Evolutionary conservation across 2,113 vertebrate species (phyloP), one percentile per base, ranked within the genome.

Genomic region (Coracopsis vasa): DNA sequence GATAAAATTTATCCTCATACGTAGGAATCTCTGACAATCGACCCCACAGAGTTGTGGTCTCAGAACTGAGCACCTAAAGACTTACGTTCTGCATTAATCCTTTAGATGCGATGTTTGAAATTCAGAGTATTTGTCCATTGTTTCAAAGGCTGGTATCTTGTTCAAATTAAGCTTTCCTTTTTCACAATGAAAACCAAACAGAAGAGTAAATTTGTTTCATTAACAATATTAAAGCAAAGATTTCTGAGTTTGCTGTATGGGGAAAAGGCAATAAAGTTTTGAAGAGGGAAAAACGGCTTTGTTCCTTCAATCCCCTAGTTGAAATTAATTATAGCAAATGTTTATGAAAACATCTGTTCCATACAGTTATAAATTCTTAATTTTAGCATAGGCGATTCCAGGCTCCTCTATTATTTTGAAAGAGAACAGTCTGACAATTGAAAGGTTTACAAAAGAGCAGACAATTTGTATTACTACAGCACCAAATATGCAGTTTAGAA

Each of bases 301-400:
- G 97, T 98, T 98, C 96, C 97, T 96, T 97, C 97, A 98, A 97
- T 98, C 97, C 97, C 98, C 98, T 97, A 97, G 98, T 97, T 98
- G 97, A 98, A 98, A 98, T 98, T 98, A 98, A 98, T 98, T 98
- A 98, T 97, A 98, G 97, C 97, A 98, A 98, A 98, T 98, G 98
- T 98, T 98, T 98, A 98, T 98, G 98, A 98, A 98, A 98, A 98
- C 98, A 98, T 98, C 98, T 98, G 98, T 98, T 98, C 98, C 97
- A 97, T 92, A 98, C 88, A 97, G 96, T 97, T 98, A 98, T 97
- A 98, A 98, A 98, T 98, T 98, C 98, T 98, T 98, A 97, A 98
- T 98, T 98, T 98, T 98, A 98, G 97, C 96, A 98, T 41, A 91
- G 97, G 95, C 54, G 70, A 97, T 95, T 98, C 92, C 94, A 97